Evolutionary conservation across 1,140 invertebrate species (phyloP).

Genomic region (Sminthurinus signatus): DNA sequence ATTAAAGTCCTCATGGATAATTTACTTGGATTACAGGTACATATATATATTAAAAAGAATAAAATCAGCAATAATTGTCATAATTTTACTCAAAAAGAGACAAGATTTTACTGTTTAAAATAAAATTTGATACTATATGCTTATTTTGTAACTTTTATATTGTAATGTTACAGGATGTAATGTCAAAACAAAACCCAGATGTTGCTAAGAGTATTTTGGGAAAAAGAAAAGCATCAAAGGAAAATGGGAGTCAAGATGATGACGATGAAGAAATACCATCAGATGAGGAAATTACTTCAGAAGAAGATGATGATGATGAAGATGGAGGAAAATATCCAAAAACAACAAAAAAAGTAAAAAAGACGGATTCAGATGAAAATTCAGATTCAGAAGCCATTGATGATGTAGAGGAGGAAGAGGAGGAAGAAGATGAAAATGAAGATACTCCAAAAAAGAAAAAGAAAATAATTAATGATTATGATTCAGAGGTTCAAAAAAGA

Average conservation of each 20-base stretch:
- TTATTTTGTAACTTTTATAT: too few relatives aligned
- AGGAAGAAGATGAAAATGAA: constrained; percentile 32
- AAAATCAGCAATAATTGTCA: too few relatives aligned
- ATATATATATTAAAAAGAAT: too few relatives aligned
- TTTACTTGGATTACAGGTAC: constrained; percentile 55
- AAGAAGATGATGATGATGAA: constrained; percentile 53
- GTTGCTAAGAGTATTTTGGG: constrained; percentile 7
- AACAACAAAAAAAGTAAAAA: too few relatives aligned
- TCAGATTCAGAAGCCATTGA: constrained; percentile 48
- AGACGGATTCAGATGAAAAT: constrained; percentile 42
- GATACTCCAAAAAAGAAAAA: constrained; percentile 34
- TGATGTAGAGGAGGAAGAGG: constrained; percentile 35
- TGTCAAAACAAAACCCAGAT: constrained; percentile 16
- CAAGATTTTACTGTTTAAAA: too few relatives aligned
- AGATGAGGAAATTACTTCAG: constrained; percentile 50
- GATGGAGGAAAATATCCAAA: background rate
- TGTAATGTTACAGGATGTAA: constrained; percentile 13
- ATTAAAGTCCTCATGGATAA: constrained; percentile 57
- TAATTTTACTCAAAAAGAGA: too few relatives aligned
- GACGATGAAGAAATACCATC: constrained; percentile 48
- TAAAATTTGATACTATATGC: too few relatives aligned
- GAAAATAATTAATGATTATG: constrained; percentile 42
- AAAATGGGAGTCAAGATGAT: constrained; percentile 17
- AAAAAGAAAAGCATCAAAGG: constrained; percentile 17
- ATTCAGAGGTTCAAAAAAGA: constrained; percentile 56